phyloP scores from a whole-genome alignment of 2,797 vertebrate species.

The Paguma larvata region DNA sequence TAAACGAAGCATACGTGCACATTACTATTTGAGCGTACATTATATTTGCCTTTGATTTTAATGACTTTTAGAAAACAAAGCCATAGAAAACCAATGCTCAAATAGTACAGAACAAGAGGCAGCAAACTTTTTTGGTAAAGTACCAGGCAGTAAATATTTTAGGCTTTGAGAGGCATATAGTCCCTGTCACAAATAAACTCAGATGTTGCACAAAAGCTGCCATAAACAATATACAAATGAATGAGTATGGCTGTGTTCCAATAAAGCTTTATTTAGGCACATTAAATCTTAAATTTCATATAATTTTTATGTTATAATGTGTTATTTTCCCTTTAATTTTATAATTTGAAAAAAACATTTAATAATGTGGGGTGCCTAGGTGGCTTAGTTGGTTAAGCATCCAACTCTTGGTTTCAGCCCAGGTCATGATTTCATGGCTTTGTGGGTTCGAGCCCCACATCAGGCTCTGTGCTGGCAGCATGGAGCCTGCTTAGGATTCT shows the following conservation, averaged over 20 bases:
- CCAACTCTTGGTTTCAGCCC: too few species aligned
- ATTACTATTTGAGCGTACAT: not conserved
- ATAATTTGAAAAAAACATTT: not conserved
- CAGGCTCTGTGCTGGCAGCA: too few species aligned
- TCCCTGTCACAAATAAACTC: not conserved
- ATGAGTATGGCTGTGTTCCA: not conserved
- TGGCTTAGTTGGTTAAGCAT: too few species aligned
- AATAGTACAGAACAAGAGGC: not conserved
- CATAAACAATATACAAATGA: not conserved
- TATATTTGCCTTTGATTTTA: not conserved
- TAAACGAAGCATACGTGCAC: not conserved
- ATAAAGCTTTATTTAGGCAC: not conserved
- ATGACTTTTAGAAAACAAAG: conserved; percentile 48
- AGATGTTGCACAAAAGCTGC: not conserved
- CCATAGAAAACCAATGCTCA: not conserved
- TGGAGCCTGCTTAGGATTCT: too few species aligned
- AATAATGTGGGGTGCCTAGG: not conserved
- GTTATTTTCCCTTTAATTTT: not conserved
- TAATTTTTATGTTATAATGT: not conserved
- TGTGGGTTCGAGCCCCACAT: too few species aligned
- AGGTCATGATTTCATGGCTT: too few species aligned
- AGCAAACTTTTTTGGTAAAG: not conserved
- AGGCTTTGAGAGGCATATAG: not conserved
- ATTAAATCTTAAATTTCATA: not conserved
- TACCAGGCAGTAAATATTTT: conserved; percentile 27